Evolutionary conservation across 2,888 invertebrate genomes (phyloP), one percentile per base, ranked within the genome.

Genomic region (Tetramorium bicarinatum): DNA sequence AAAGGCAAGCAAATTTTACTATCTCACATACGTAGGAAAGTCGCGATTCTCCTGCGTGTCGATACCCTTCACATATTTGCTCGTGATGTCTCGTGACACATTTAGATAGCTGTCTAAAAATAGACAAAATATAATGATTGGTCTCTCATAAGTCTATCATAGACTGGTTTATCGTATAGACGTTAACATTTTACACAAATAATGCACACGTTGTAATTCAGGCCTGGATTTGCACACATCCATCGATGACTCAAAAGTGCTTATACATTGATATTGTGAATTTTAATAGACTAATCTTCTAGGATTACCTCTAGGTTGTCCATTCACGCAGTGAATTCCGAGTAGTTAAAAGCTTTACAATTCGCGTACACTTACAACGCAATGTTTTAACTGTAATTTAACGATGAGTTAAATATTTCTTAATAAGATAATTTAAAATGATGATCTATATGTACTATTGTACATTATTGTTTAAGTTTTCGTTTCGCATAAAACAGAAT

Each of bases 1-100:
- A 82, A 88, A 86, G 83, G 86, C 21, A 83, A 84, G 82, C 69
- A 49, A 1, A 25, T 25, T 69, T 69, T 4, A 13, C 25, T 38
- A 3, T 29, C 1, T 8, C 11, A 18, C 3, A 47, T 47, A 25
- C 47, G 11, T 9, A 4, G 29, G 11, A 41, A 15, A 21, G 15
- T 47, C 7, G 29, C 9, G 2, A 13, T 13, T 21, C 0, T 21
- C 21, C 0, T 61, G 15, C 74, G 11, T 59, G n/a, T 21, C 7
- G 1, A 75, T 38, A 34, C 3, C 3, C 0, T 9, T 0, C 0
- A 7, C n/a, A 47, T 9, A 18, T 49, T 47, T 21, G 2, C 25
- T 75, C 34, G 34, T 25, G 1, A 25, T 18, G 4, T 59, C 18
- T 41, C 6, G n/a, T n/a, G n/a, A n/a, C 34, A 11, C 2, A 4